Conservation (phyloP, 2,797 vertebrate species). For the Schizothorax lantsangensis region DNA sequence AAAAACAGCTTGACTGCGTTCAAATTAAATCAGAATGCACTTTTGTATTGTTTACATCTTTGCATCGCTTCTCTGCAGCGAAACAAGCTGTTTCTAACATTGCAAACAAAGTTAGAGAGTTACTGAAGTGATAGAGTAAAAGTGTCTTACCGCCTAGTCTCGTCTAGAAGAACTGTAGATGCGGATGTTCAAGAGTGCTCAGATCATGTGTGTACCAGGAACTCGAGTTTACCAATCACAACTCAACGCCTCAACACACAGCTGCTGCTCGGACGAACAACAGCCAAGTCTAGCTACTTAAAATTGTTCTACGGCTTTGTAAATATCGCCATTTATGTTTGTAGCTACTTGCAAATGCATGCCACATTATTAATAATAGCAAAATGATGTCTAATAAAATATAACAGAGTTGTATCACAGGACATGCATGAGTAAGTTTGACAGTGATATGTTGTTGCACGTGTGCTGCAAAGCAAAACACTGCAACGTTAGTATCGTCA, state of each 20-base stretch:
- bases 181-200: conserved; percentile 32
- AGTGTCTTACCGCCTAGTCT: conserved; percentile 33
- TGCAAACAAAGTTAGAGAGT: background rate
- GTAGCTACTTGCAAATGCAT: background rate
- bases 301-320: background rate
- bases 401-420: background rate
- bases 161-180: conserved; percentile 25
- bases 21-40: background rate
- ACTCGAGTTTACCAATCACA: conserved; percentile 46
- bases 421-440: background rate
- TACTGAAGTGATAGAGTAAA: background rate
- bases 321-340: background rate
- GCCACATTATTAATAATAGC: background rate
- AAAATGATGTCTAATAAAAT: background rate
- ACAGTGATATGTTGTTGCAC: background rate
- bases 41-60: background rate
- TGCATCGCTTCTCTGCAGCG: background rate
- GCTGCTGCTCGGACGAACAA: background rate
- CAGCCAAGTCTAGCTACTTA: background rate
- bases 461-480: conserved; percentile 10
- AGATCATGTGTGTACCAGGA: conserved; percentile 36
- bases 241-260: conserved; percentile 1
- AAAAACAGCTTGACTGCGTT: background rate
- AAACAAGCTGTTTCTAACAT: background rate
- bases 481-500: background rate